Base-by-base conservation (phyloP, 1,140 invertebrate genomes). In the Batillaria attramentaria region DNA sequence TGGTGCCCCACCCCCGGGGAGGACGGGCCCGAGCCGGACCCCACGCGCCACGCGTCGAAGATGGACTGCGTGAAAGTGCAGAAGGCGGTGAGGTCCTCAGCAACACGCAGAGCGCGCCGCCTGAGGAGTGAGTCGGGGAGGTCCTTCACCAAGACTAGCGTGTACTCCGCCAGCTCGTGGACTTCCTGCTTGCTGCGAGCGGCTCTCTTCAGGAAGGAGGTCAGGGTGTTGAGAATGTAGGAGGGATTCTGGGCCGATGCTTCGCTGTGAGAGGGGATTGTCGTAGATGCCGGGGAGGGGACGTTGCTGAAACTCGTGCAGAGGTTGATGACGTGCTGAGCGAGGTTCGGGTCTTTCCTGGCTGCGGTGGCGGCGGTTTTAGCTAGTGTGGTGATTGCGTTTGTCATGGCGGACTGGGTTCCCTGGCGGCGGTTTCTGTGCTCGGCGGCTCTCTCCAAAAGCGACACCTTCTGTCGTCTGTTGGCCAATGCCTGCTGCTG, bases 31-130 rank as follows among this genome's bases (percentile, higher is more conserved):
- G 5, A 42, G 35, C 68, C 24, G 10, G 24, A 46, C 2, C n/a
- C 50, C 8, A 10, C 5, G 39, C 68, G n/a, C 68, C 68, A 75
- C 5, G 37, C 39, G 8, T 75, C 73, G 20, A 75, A 62, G 37
- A 75, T 65, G 73, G 73, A 75, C 39, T 75, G 54, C 3, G 57
- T n/a, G 57, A 75, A 75, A 57, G 73, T 37, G 54, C 73, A 75
- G 54, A 75, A 75, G 54, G 73, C 57, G 2, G 35, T 39, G 10
- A 75, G 54, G 37, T 75, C 73, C 24, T 75, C 73, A 2, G 57
- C 50, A 13, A 75, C 31, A 5, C 73, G 73, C 54, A 75, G 37
- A 4, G 73, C 73, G 6, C 73, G 73, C n/a, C 73, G 73, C 20
- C 57, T 37, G 54, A 42, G 73, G 31, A 75, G 54, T 3, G 73